These are phyloP conservation scores for Zaprionus ornatus DNA, from an alignment of 1,140 invertebrate species.

Conservation along the genomic window DNA sequence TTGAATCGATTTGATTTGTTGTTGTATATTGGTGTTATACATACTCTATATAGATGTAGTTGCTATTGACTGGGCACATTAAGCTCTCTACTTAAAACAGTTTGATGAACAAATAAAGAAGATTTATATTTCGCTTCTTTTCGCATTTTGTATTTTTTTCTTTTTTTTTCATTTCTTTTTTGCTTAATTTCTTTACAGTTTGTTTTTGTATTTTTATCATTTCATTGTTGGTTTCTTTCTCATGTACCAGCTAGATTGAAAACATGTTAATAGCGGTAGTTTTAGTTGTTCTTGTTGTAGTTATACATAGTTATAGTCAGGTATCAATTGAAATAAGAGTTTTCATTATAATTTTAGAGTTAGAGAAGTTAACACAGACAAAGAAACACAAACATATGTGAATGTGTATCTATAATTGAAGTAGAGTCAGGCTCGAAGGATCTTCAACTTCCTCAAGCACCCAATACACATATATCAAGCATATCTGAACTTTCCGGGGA, in stretches of 20 bases:
- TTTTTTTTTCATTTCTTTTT: slow-evolving; percentile 19
- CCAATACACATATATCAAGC: background rate
- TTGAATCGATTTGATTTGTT: slow-evolving; percentile 48
- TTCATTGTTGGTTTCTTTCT: slow-evolving; percentile 39
- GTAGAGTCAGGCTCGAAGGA: background rate
- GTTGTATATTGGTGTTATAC: slow-evolving; percentile 76
- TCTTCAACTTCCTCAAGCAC: background rate
- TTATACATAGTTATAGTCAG: slow-evolving; percentile 70
- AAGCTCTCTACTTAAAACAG: slow-evolving; percentile 78
- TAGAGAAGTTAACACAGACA: background rate
- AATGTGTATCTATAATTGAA: background rate
- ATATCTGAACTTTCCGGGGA: background rate
- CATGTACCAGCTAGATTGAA: slow-evolving; percentile 69
- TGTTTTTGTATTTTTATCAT: slow-evolving; percentile 13
- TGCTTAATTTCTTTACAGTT: slow-evolving; percentile 15
- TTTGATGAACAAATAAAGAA: slow-evolving; percentile 63
- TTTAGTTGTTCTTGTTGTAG: slow-evolving; percentile 35
- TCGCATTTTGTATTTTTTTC: slow-evolving; percentile 29
- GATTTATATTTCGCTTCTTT: slow-evolving; percentile 11
- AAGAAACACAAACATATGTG: background rate
- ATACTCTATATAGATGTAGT: slow-evolving; percentile 46
- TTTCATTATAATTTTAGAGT: slow-evolving; percentile 4
- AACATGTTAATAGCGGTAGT: slow-evolving; percentile 73
- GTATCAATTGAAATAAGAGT: slow-evolving; percentile 74
- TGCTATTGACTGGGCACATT: slow-evolving; percentile 79